Conservation (phyloP, 2,888 invertebrate species). For the Dynastes grantii region DNA sequence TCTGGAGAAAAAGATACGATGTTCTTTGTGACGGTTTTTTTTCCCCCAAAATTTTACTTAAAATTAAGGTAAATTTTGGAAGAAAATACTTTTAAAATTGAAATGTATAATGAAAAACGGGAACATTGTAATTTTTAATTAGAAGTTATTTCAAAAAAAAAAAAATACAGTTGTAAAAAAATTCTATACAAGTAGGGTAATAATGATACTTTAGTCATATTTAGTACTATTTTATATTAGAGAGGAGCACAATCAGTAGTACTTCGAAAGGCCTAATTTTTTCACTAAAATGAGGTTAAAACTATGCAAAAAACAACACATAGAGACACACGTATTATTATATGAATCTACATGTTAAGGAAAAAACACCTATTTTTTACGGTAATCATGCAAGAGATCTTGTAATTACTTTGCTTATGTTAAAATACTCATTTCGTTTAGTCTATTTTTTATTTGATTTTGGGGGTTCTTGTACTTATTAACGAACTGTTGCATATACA, state of each 20-base stretch:
- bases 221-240: conserved; percentile 50
- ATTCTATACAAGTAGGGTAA: conserved; percentile 49
- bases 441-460: neutral
- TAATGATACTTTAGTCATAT: conserved; percentile 42
- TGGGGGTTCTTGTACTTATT: too few relatives aligned
- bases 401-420: conserved; percentile 52
- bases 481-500: too few relatives aligned
- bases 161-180: conserved; percentile 49
- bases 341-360: conserved; percentile 57
- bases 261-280: conserved; percentile 67
- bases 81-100: neutral
- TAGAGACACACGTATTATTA: conserved; percentile 22
- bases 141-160: conserved; percentile 29
- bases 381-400: neutral
- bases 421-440: conserved; percentile 38
- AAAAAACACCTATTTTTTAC: conserved; percentile 19
- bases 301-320: conserved; percentile 19
- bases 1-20: conserved; percentile 16
- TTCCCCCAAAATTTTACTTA: conserved; percentile 25
- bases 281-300: conserved; percentile 55
- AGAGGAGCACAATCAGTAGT: conserved; percentile 62
- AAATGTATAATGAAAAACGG: conserved; percentile 11
- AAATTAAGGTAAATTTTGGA: conserved; percentile 36
- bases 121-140: conserved; percentile 15
- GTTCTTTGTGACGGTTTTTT: neutral